phyloP scores from a whole-genome alignment of 2,888 invertebrate genomes.

The Baronia brevicornis region DNA sequence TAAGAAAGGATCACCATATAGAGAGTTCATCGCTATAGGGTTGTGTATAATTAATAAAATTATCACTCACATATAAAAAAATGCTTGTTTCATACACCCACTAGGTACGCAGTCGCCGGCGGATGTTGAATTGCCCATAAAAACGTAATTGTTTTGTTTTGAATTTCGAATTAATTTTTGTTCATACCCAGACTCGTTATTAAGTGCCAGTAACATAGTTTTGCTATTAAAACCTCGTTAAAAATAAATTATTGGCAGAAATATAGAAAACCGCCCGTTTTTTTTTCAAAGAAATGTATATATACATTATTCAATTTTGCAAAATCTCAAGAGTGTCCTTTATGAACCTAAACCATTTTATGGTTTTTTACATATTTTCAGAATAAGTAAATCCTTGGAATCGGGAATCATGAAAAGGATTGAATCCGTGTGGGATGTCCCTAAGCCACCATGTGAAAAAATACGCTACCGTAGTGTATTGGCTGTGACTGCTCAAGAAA shows the following conservation, averaged over 20 bases:
- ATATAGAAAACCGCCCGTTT: too few species aligned
- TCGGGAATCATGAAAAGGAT: conserved; percentile 76
- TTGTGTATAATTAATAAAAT: background rate
- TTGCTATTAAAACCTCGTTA: too few species aligned
- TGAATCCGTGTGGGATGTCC: conserved; percentile 74
- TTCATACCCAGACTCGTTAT: background rate
- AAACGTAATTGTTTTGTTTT: background rate
- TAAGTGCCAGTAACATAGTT: too few species aligned
- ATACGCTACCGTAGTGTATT: conserved; percentile 58
- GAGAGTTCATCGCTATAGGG: conserved; percentile 78
- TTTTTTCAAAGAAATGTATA: too few species aligned
- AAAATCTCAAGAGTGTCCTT: background rate
- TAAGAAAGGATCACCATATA: conserved; percentile 77
- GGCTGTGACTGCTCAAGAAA: conserved; percentile 75
- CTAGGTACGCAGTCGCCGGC: too few species aligned
- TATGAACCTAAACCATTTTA: too few species aligned
- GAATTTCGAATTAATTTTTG: background rate
- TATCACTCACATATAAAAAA: background rate
- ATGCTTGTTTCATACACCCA: too few species aligned
- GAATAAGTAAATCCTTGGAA: conserved; percentile 75
- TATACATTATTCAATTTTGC: background rate
- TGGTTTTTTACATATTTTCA: conserved; percentile 35
- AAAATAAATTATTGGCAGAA: too few species aligned
- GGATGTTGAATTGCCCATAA: too few species aligned
- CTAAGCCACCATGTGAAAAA: conserved; percentile 74